A percentile compares a stretch with the other conserved stretches of the same genome.
Evolutionary conservation across 2,888 invertebrate species (phyloP).

Genomic region (Papilio elwesi): DNA sequence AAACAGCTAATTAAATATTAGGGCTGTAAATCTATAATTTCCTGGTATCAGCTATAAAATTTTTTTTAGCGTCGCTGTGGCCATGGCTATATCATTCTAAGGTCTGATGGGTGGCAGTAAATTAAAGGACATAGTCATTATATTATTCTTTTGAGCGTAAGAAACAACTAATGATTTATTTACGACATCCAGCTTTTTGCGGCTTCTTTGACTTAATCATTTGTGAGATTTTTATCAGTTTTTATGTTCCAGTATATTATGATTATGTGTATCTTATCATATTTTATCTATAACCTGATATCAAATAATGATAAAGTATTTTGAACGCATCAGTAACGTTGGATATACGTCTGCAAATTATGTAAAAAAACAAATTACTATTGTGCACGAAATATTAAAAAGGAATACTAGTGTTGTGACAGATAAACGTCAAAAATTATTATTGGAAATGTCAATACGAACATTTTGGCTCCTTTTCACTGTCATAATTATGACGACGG

Average conservation of each 20-base stretch:
- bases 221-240: neutral
- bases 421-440: neutral
- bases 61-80: too few species aligned
- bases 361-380: neutral
- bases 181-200: neutral
- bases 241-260: neutral
- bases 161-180: too few species aligned
- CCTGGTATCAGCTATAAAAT: too few species aligned
- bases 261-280: neutral
- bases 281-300: constrained; percentile 3
- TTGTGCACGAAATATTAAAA: neutral
- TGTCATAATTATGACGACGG: constrained; percentile 37
- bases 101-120: too few species aligned
- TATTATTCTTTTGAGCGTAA: too few species aligned
- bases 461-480: constrained; percentile 20
- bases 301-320: constrained; percentile 1
- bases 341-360: neutral
- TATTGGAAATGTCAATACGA: constrained; percentile 9
- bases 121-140: too few species aligned
- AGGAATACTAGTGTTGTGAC: neutral
- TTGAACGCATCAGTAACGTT: constrained; percentile 1
- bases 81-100: too few species aligned
- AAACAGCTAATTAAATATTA: too few species aligned
- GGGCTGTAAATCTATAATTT: too few species aligned
- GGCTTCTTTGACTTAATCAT: neutral